These are phyloP conservation scores for Ischnura elegans DNA, from an alignment of 2,888 invertebrate species.

Conservation along the genomic window DNA sequence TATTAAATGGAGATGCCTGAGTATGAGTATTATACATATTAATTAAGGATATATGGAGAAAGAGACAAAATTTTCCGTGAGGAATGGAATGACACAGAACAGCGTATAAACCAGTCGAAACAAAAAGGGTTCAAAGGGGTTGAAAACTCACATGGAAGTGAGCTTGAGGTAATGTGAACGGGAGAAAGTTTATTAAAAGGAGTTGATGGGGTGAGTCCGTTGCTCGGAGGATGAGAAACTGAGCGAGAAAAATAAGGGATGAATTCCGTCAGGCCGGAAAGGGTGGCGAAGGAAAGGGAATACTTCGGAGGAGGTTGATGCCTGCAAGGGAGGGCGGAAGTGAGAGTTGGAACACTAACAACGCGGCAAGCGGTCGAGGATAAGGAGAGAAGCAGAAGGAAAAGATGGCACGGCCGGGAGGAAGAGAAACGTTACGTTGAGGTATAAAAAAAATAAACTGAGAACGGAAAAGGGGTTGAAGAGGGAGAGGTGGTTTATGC, in stretches of 20 bases:
- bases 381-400: not conserved
- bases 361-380: conserved; percentile 28
- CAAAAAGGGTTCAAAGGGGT: conserved; percentile 40
- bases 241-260: not conserved
- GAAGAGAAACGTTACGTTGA: not conserved
- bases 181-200: conserved; percentile 58
- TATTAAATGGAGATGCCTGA: not conserved
- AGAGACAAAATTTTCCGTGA: not conserved
- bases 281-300: not conserved
- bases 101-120: not conserved
- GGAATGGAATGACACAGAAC: not conserved
- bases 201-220: not conserved
- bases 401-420: not conserved
- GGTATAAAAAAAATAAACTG: not conserved
- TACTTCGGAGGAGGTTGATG: not conserved
- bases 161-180: not conserved
- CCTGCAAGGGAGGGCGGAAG: conserved; percentile 28
- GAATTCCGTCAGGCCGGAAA: not conserved
- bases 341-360: conserved; percentile 37
- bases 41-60: not conserved
- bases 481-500: not conserved
- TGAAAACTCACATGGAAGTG: conserved; percentile 34
- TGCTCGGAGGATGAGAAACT: not conserved
- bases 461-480: not conserved
- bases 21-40: not conserved